Evolutionary conservation across 30 jellyfish, hydroid and myxozoan species (phyloP).

Genomic region (Calvadosia cruxmelitensis): DNA sequence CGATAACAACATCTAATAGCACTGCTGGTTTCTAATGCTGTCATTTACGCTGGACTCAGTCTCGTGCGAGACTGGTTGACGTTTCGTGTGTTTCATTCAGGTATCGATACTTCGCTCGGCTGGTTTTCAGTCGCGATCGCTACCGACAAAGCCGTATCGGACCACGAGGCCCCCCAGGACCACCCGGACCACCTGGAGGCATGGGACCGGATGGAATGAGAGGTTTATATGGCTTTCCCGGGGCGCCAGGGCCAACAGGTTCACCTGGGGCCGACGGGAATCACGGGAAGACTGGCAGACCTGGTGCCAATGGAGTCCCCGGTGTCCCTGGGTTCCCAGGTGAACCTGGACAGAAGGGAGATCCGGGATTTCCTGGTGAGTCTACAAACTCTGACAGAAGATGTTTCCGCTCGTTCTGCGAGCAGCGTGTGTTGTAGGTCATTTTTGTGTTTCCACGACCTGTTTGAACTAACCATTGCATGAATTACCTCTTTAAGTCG

Average conservation of each 20-base stretch:
- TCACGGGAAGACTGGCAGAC: background rate
- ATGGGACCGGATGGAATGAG: background rate
- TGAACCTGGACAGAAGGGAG: background rate
- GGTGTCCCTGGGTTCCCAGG: background rate
- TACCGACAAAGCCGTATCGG: background rate
- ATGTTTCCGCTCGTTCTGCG: too few species aligned
- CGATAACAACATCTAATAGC: too few species aligned
- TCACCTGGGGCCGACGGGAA: background rate
- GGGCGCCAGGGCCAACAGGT: background rate
- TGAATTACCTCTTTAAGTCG: too few species aligned
- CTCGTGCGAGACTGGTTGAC: too few species aligned
- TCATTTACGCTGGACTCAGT: too few species aligned
- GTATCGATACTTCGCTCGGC: background rate
- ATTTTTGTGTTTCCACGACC: too few species aligned
- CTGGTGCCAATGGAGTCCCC: background rate
- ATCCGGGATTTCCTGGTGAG: background rate
- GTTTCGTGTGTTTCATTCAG: background rate
- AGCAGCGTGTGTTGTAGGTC: too few species aligned
- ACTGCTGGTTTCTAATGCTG: too few species aligned
- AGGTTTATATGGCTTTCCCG: background rate
- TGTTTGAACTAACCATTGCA: too few species aligned
- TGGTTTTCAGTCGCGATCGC: background rate
- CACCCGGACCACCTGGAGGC: background rate
- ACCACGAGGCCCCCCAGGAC: background rate
- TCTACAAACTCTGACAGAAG: too few species aligned